Base-by-base conservation (phyloP, 2,113 vertebrate genomes). In the Ceyx cyanopectus region DNA sequence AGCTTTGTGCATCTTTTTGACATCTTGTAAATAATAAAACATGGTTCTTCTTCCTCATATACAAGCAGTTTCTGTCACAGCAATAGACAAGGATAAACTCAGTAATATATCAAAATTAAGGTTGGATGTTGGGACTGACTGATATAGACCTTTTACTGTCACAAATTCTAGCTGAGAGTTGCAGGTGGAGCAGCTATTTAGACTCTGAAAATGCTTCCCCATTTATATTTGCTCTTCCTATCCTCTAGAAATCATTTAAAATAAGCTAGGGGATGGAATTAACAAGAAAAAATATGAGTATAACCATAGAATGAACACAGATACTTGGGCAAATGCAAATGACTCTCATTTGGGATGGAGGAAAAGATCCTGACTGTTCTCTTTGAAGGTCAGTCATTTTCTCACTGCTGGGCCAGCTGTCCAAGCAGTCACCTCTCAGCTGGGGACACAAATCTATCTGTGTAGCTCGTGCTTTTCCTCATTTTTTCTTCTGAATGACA, bases 31-130 rank as follows among this genome's bases (percentile, higher is more conserved):
- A 86, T 89, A 72, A 92, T 72, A 7, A 24, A 84, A 53, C 27
- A 92, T 54, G 41, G 12, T 14, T 92, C 21, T 48, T 88, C 81
- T 74, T 91, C 30, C 70, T 87, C 57, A 20, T 26, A 70, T 67
- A 56, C 48, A 22, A 95, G 69, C 79, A 56, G 53, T 81, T 94
- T 89, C 56, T 90, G 75, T 70, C 63, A 83, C 60, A 92, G 43
- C 41, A 81, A 74, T 63, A 77, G 60, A 54, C 12, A 58, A 63
- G 53, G 46, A 69, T 74, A 91, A 90, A 77, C 46, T 91, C 90
- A 85, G 27, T 77, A 81, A 89, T 87, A 70, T 70, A 85, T 91
- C 63, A 87, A 91, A 60, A 90, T 82, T 88, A 75, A 85, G 80
- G 65, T 23, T 85, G 34, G 30, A 65, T 86, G 73, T 75, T 48